Evolutionary conservation across 2,113 vertebrate species (phyloP).

Genomic region (Hydropotes inermis): DNA sequence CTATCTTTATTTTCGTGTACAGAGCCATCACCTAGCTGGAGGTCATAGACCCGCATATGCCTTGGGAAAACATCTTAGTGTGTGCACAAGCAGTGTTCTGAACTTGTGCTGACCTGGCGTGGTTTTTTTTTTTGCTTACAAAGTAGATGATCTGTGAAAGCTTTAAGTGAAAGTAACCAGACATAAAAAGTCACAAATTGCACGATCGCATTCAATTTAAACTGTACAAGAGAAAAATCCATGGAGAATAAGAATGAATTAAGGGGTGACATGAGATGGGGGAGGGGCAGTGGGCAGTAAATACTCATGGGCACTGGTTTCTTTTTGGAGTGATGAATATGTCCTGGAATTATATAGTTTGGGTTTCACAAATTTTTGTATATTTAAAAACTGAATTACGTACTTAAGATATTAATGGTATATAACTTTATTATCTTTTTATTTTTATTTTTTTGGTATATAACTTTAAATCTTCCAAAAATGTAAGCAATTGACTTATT

Average conservation of each 20-base stretch:
- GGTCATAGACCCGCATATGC: neutral
- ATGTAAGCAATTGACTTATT: neutral
- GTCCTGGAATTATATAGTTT: neutral
- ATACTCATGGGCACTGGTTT: neutral
- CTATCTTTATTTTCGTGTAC: neutral
- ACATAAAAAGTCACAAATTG: neutral
- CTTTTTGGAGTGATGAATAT: neutral
- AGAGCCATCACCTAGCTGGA: neutral
- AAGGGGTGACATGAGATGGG: neutral
- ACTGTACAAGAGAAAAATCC: neutral
- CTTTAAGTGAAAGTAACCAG: neutral
- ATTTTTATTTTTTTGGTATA: neutral
- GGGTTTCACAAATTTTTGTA: neutral
- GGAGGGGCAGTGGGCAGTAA: neutral
- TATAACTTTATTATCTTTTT: neutral
- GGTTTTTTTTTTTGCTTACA: neutral
- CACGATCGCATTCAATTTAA: neutral
- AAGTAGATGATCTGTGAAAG: neutral
- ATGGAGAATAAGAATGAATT: neutral
- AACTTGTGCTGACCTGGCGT: rapidly evolving
- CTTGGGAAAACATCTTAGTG: neutral
- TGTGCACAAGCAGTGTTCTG: neutral
- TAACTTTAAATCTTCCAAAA: neutral
- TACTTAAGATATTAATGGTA: neutral
- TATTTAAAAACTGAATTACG: neutral